A percentile compares a stretch with the other conserved stretches of the same genome.
Evolutionary conservation across 2,797 vertebrate genomes (phyloP).

Genomic region (Acipenser transmontanus): DNA sequence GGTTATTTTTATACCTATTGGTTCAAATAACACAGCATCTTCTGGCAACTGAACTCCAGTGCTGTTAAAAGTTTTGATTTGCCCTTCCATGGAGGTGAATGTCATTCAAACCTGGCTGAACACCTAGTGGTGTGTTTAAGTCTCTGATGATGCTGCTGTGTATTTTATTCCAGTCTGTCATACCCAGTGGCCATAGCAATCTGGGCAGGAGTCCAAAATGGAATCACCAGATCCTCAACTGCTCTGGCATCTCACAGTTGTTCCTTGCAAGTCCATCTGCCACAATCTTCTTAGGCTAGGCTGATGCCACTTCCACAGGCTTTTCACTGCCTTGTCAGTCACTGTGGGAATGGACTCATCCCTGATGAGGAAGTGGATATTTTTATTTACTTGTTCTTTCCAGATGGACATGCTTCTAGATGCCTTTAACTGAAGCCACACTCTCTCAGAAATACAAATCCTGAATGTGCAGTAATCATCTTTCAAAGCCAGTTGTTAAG

Average conservation of each 20-base stretch:
- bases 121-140: background rate
- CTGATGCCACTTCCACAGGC: too few species aligned
- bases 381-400: too few species aligned
- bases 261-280: slow-evolving; percentile 52
- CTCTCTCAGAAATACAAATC: too few species aligned
- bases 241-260: slow-evolving; percentile 45
- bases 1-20: too few species aligned
- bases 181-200: slow-evolving; percentile 20
- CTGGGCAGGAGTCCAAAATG: slow-evolving; percentile 27
- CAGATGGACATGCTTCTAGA: too few species aligned
- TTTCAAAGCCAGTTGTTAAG: too few species aligned
- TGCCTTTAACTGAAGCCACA: too few species aligned
- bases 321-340: too few species aligned
- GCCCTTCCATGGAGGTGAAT: background rate
- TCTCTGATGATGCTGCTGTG: background rate
- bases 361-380: too few species aligned
- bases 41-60: background rate
- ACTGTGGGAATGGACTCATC: too few species aligned
- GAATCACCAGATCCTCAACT: slow-evolving; percentile 35
- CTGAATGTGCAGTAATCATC: too few species aligned
- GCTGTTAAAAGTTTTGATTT: background rate
- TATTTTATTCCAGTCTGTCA: background rate
- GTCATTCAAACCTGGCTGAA: background rate
- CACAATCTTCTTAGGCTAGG: slow-evolving; percentile 26
- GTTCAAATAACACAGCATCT: too few species aligned